phyloP scores from a whole-genome alignment of 1,140 invertebrate genomes.

The Lerema accius region DNA sequence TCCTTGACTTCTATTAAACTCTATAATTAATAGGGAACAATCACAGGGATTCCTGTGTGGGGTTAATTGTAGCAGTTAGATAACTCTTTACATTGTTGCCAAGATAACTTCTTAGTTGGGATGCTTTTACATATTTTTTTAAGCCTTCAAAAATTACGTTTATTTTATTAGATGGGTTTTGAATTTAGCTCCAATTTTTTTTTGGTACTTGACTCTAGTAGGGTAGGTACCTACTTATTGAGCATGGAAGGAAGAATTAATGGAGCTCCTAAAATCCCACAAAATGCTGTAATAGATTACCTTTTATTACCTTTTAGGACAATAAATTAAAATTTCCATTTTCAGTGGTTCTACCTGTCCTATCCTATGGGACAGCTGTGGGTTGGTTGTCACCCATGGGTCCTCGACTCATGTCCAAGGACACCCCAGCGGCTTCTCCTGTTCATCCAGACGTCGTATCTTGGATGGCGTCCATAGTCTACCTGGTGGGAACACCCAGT shows the following conservation, averaged over 20 bases:
- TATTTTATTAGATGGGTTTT: no score
- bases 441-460: conserved; percentile 67
- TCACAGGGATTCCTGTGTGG: neutral
- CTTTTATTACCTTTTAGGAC: no score
- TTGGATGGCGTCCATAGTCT: conserved; percentile 74
- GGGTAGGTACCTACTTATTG: no score
- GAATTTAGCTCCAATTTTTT: no score
- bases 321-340: no score
- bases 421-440: conserved; percentile 52
- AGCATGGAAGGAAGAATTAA: no score
- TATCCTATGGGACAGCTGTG: conserved; percentile 68
- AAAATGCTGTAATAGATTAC: no score
- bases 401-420: conserved; percentile 59
- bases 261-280: no score
- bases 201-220: no score
- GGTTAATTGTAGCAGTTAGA: conserved; percentile 21
- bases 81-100: conserved; percentile 21
- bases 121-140: no score
- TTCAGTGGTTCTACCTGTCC: conserved; percentile 71
- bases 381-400: conserved; percentile 77
- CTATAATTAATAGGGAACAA: conserved; percentile 14
- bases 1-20: conserved; percentile 21
- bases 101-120: neutral
- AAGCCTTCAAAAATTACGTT: no score
- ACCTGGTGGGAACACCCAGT: conserved; percentile 65